phyloP scores from a whole-genome alignment of 2,888 invertebrate genomes.

The Agrilus biguttatus region DNA sequence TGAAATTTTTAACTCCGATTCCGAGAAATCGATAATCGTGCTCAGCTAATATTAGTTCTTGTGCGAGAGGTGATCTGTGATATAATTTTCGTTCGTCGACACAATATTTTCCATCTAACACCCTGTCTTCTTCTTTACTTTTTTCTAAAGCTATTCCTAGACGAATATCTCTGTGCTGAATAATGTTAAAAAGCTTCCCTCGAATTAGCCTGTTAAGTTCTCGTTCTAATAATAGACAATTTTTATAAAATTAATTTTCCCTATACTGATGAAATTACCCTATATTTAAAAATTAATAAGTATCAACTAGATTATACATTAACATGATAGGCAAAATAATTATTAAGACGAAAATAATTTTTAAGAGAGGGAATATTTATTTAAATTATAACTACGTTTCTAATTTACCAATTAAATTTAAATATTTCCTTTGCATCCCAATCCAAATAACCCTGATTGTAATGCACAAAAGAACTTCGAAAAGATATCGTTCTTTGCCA shows the following conservation, averaged over 20 bases:
- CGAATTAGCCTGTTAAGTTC: constrained; percentile 47
- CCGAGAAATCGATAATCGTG: constrained; percentile 45
- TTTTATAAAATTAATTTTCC: no score
- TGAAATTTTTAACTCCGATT: constrained; percentile 31
- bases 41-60: constrained; percentile 41
- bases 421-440: constrained; percentile 42
- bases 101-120: constrained; percentile 39
- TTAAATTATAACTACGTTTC: neutral
- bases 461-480: constrained; percentile 43
- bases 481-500: constrained; percentile 47
- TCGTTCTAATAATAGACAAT: constrained; percentile 31
- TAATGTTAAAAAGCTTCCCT: constrained; percentile 43
- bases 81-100: constrained; percentile 40
- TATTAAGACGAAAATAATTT: neutral
- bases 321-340: no score
- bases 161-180: constrained; percentile 30
- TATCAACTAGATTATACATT: no score
- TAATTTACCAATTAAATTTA: constrained; percentile 43
- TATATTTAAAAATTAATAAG: no score
- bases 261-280: no score
- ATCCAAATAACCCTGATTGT: constrained; percentile 49
- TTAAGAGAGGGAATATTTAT: neutral
- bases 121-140: constrained; percentile 30
- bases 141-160: constrained; percentile 29
- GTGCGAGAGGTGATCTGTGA: constrained; percentile 41